Conservation (phyloP, 2,888 invertebrate genomes). For the Lepidochrysops patricia region DNA sequence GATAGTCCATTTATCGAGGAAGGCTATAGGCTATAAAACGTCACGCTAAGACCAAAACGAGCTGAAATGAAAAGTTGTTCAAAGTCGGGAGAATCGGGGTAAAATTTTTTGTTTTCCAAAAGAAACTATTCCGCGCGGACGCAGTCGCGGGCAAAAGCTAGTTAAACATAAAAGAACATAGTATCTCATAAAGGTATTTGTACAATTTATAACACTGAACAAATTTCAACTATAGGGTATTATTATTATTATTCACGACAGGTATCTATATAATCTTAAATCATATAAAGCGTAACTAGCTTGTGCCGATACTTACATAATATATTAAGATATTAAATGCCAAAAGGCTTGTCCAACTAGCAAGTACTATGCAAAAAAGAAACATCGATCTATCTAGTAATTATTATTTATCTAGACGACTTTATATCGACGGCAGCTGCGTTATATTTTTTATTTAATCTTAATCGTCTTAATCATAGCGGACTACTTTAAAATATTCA, state of each 20-base stretch:
- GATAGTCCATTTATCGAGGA: too few relatives aligned
- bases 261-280: not conserved
- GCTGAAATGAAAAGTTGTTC: too few relatives aligned
- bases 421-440: not conserved
- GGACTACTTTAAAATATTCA: not conserved
- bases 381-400: not conserved
- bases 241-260: too few relatives aligned
- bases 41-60: too few relatives aligned
- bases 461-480: not conserved
- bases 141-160: not conserved
- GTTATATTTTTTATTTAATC: not conserved
- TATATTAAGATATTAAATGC: slow-evolving; percentile 6
- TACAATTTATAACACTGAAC: too few relatives aligned
- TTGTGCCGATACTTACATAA: slow-evolving; percentile 6
- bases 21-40: too few relatives aligned
- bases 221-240: too few relatives aligned
- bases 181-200: too few relatives aligned
- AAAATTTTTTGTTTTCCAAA: too few relatives aligned
- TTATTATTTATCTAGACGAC: not conserved
- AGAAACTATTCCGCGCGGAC: not conserved
- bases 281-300: not conserved
- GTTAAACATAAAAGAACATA: too few relatives aligned
- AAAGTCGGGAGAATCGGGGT: too few relatives aligned
- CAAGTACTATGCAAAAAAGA: not conserved
- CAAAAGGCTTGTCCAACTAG: not conserved